phyloP scores from a whole-genome alignment of 1,140 invertebrate species.

The Drosophila tristis region DNA sequence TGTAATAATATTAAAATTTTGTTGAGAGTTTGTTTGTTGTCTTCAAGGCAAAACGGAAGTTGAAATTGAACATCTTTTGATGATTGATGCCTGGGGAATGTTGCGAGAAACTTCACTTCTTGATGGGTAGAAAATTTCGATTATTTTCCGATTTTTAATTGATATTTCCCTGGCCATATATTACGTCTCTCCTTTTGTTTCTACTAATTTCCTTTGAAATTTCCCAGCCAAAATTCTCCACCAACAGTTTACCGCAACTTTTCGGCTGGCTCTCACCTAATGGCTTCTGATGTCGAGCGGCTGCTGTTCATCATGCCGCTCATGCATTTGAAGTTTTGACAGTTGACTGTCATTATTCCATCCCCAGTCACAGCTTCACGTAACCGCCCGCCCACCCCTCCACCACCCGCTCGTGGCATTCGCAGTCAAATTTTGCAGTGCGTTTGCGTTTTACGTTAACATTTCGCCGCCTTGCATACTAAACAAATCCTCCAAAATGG shows the following conservation, averaged over 20 bases:
- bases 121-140: not conserved
- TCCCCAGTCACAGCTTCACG: not conserved
- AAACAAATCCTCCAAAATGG: slow-evolving; percentile 58
- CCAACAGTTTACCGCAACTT: not conserved
- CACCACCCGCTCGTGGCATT: not conserved
- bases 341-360: slow-evolving; percentile 75
- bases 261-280: slow-evolving; percentile 1
- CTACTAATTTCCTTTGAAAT: slow-evolving; percentile 29
- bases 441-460: slow-evolving; percentile 79
- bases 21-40: slow-evolving; percentile 25
- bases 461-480: slow-evolving; percentile 77
- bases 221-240: slow-evolving; percentile 16
- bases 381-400: too few relatives aligned
- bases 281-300: slow-evolving; percentile 1
- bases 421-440: slow-evolving; percentile 67
- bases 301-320: slow-evolving; percentile 72
- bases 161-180: not conserved
- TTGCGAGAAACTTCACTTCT: slow-evolving; percentile 1
- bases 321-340: slow-evolving; percentile 78
- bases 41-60: slow-evolving; percentile 15
- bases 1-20: slow-evolving; percentile 60
- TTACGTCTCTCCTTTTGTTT: not conserved
- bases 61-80: slow-evolving; percentile 3
- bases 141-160: not conserved
- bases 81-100: slow-evolving; percentile 24